Percentiles rank a stretch among this genome's conserved stretches.
These are phyloP conservation scores for Drosophila trichaetosa DNA, from an alignment of 2,888 invertebrate genomes.

Conservation along the genomic window DNA sequence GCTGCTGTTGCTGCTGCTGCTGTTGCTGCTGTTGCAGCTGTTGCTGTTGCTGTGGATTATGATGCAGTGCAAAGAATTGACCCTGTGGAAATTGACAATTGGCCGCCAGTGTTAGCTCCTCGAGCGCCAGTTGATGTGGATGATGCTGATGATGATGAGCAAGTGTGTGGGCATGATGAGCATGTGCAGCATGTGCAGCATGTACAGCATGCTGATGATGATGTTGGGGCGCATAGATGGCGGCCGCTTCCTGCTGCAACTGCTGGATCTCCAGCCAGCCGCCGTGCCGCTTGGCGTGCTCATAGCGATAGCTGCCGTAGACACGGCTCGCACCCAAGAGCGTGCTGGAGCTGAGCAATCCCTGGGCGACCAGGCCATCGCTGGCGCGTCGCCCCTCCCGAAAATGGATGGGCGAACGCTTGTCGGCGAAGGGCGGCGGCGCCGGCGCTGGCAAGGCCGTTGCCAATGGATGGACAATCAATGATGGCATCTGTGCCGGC, in stretches of 20 bases:
- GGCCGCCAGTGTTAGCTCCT: conserved; percentile 87
- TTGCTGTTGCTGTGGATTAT: conserved; percentile 74
- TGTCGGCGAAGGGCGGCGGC: conserved; percentile 84
- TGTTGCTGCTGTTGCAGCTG: conserved; percentile 74
- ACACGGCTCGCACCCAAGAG: conserved; percentile 71
- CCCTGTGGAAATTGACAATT: conserved; percentile 91
- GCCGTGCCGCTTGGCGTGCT: conserved; percentile 91
- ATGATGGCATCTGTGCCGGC: conserved; percentile 22
- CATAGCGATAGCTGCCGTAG: conserved; percentile 86
- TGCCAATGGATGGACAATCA: conserved; percentile 11
- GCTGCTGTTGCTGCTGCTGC: conserved; percentile 78
- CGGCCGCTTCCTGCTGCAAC: conserved; percentile 90
- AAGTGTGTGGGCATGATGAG: conserved; percentile 1
- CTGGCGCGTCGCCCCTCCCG: conserved; percentile 93
- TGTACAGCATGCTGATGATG: neutral
- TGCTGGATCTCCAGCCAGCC: conserved; percentile 92
- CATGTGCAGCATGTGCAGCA: neutral
- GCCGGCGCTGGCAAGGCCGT: conserved; percentile 83
- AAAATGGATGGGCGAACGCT: conserved; percentile 93
- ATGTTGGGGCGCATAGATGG: conserved; percentile 85
- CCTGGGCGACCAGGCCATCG: conserved; percentile 95
- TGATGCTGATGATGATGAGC: conserved; percentile 11
- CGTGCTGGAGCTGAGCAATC: conserved; percentile 86
- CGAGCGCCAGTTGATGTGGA: conserved; percentile 84
- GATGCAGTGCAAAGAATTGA: conserved; percentile 86